Evolutionary conservation across 2,797 vertebrate species (phyloP).

Genomic region (Alosa sapidissima): DNA sequence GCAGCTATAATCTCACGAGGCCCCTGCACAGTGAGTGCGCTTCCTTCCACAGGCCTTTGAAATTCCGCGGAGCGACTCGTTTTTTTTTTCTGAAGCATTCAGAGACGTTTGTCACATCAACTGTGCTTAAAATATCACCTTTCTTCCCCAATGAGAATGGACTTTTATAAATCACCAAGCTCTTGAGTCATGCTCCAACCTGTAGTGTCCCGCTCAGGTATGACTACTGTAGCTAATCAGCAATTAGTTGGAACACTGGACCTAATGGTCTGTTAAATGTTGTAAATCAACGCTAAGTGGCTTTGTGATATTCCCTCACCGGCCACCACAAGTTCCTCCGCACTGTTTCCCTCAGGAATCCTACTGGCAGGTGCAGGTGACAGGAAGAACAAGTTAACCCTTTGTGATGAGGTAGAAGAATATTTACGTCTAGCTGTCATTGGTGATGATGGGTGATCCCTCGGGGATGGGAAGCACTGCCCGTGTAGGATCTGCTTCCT

Average conservation of each 20-base stretch:
- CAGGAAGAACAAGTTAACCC: constrained; percentile 66
- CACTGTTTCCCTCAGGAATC: not conserved
- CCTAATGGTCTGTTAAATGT: constrained; percentile 9
- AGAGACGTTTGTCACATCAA: not conserved
- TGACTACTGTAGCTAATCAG: not conserved
- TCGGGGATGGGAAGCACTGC: constrained; percentile 69
- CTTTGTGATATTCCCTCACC: not conserved
- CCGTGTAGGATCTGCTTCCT: constrained; percentile 60
- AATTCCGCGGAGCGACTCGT: not conserved
- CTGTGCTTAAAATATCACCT: not conserved
- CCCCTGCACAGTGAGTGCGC: not conserved
- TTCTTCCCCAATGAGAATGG: not conserved
- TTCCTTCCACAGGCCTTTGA: not conserved
- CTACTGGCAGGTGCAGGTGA: not conserved
- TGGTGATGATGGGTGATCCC: constrained; percentile 61
- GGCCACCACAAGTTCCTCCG: not conserved
- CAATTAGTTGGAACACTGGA: not conserved
- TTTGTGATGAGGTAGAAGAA: constrained; percentile 67
- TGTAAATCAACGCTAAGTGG: not conserved
- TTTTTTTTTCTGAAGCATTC: not conserved
- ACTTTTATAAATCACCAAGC: not conserved
- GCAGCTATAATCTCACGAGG: constrained; percentile 9
- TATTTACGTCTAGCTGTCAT: constrained; percentile 76
- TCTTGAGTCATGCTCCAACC: not conserved
- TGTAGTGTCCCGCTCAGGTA: constrained; percentile 2